Conservation (phyloP, 35 echinoderm and acorn worm genomes). For the Acanthaster planci region DNA sequence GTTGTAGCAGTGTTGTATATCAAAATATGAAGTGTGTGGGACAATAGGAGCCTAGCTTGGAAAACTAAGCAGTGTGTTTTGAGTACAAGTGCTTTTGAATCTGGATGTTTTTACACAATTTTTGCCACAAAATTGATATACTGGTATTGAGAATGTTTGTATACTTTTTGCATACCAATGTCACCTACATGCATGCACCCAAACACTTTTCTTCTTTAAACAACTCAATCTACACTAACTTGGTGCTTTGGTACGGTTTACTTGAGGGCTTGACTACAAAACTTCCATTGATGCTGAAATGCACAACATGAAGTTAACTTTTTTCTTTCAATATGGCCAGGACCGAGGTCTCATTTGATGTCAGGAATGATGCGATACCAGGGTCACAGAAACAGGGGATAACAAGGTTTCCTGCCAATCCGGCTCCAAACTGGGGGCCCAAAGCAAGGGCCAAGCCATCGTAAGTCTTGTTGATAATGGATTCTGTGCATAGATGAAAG, state of each 20-base stretch:
- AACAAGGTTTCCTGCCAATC: conserved; percentile 83
- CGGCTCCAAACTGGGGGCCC: conserved; percentile 90
- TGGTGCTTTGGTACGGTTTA: not conserved
- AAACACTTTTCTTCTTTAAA: no score
- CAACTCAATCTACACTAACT: not conserved
- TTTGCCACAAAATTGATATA: no score
- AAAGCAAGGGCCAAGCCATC: conserved; percentile 74
- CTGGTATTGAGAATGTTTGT: no score
- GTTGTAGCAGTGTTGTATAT: no score
- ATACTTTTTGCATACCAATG: no score
- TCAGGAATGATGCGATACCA: conserved; percentile 67
- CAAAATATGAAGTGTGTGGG: no score
- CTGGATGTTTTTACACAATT: no score
- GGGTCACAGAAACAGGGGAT: conserved; percentile 68
- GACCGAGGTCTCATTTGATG: conserved; percentile 74
- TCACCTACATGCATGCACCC: no score
- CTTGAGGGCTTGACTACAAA: not conserved
- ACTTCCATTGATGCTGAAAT: not conserved
- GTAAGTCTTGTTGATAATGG: conserved; percentile 50
- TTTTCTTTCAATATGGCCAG: conserved; percentile 17
- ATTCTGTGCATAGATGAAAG: no score
- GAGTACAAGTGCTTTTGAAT: no score
- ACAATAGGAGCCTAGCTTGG: no score
- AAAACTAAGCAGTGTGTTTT: no score
- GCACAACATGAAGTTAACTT: not conserved